These are phyloP conservation scores for Hermetia illucens DNA, from an alignment of 1,140 invertebrate genomes.

Conservation along the genomic window DNA sequence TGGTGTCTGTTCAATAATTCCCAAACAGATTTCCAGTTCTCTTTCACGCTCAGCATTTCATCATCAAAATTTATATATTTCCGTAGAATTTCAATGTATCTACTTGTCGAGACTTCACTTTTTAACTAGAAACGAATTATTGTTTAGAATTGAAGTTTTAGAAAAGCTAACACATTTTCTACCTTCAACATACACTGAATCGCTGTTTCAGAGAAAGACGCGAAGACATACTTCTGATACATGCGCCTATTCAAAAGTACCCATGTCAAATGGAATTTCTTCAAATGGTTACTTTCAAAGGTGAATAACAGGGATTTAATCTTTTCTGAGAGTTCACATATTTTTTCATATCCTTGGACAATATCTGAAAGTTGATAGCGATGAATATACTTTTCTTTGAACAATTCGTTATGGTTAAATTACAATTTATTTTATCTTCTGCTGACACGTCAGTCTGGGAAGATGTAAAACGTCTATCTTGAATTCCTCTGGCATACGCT, in stretches of 20 bases:
- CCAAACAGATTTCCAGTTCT: slow-evolving; percentile 27
- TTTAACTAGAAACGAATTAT: slow-evolving; percentile 13
- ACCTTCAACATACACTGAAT: slow-evolving; percentile 22
- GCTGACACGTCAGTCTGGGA: slow-evolving; percentile 23
- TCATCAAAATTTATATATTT: slow-evolving; percentile 28
- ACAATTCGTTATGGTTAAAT: slow-evolving; percentile 3
- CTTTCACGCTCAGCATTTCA: slow-evolving; percentile 26
- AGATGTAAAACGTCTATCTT: slow-evolving; percentile 22
- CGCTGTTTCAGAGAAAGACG: slow-evolving; percentile 22
- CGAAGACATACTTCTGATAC: slow-evolving; percentile 29
- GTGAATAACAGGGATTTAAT: slow-evolving; percentile 26
- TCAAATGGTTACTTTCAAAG: slow-evolving; percentile 27
- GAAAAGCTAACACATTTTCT: slow-evolving; percentile 2
- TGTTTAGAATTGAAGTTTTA: background rate
- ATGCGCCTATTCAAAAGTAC: slow-evolving; percentile 26
- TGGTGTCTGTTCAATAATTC: slow-evolving; percentile 26
- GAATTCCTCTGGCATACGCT: slow-evolving; percentile 27
- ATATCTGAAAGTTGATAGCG: slow-evolving; percentile 16
- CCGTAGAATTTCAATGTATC: slow-evolving; percentile 20
- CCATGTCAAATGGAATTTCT: slow-evolving; percentile 27
- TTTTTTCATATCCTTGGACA: slow-evolving; percentile 26
- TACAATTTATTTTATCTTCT: slow-evolving; percentile 27
- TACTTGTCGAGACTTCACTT: slow-evolving; percentile 17
- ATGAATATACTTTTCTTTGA: background rate
- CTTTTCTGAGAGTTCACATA: slow-evolving; percentile 25